These are phyloP conservation scores for Erythrolamprus reginae DNA, from an alignment of 2,113 vertebrate species.

Conservation along the genomic window DNA sequence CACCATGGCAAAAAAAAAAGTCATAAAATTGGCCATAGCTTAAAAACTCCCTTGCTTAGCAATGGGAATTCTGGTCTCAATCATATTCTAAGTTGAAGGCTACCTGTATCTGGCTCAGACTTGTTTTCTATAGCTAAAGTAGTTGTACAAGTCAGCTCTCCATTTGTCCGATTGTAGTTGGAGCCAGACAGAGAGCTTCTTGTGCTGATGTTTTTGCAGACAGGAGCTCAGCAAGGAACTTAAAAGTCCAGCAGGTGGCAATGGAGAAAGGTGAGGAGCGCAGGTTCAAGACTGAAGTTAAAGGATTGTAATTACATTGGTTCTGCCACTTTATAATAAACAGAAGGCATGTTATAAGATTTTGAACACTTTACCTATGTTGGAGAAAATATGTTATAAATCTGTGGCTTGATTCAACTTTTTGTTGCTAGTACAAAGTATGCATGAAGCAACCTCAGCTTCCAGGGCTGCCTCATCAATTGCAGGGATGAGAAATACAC, in stretches of 20 bases:
- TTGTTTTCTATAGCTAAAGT: background rate
- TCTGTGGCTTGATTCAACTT: too few species aligned
- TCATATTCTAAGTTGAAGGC: background rate
- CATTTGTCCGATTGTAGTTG: background rate
- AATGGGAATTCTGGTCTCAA: background rate
- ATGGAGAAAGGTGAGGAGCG: background rate
- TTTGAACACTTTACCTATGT: background rate
- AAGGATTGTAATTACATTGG: background rate
- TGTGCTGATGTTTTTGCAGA: background rate
- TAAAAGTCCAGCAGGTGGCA: background rate
- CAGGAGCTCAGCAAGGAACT: background rate
- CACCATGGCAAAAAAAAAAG: background rate
- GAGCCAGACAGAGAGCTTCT: background rate
- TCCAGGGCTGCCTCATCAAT: background rate
- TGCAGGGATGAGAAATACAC: background rate
- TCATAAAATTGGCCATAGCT: background rate
- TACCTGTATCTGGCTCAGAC: background rate
- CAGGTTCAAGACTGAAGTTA: background rate
- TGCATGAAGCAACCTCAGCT: background rate
- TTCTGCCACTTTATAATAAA: background rate
- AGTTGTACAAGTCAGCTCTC: background rate
- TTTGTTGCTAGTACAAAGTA: background rate
- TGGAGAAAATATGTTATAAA: background rate
- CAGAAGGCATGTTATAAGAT: background rate
- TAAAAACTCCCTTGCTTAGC: background rate